A percentile compares a stretch with the other conserved stretches of the same genome.
Conservation (phyloP, 2,797 vertebrate species). For the Hydrolagus colliei region DNA sequence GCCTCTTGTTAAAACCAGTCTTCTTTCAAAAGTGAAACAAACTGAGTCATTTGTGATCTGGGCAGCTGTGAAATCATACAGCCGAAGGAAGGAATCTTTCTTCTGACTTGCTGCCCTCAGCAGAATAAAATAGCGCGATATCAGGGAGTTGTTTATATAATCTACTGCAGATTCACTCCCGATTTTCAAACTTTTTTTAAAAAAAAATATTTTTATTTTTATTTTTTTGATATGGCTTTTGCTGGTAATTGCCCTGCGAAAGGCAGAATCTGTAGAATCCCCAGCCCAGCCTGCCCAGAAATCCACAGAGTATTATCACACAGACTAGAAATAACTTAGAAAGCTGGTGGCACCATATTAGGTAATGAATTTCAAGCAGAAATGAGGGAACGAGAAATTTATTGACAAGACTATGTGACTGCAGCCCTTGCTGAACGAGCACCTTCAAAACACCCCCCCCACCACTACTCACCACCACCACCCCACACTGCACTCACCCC, state of each 20-base stretch:
- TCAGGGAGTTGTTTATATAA: slow-evolving; percentile 17
- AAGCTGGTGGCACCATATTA: slow-evolving; percentile 85
- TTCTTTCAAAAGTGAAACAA: neutral
- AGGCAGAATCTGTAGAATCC: slow-evolving; percentile 48
- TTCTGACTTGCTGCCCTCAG: neutral
- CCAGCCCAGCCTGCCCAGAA: slow-evolving; percentile 53
- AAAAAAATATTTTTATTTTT: too few species aligned
- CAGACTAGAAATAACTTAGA: slow-evolving; percentile 90
- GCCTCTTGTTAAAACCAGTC: neutral
- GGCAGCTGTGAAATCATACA: neutral
- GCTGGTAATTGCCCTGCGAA: slow-evolving; percentile 40
- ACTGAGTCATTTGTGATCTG: neutral
- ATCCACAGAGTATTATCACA: slow-evolving; percentile 84
- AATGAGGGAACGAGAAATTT: slow-evolving; percentile 72
- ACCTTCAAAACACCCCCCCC: slow-evolving; percentile 32
- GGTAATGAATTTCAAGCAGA: slow-evolving; percentile 74
- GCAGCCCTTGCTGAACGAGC: slow-evolving; percentile 40
- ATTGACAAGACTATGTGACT: slow-evolving; percentile 73
- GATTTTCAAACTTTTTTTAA: neutral
- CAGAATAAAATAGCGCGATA: neutral
- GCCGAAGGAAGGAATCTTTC: too few species aligned
- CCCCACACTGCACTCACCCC: slow-evolving; percentile 16
- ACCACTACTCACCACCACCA: slow-evolving; percentile 19
- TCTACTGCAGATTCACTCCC: slow-evolving; percentile 9
- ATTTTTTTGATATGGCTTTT: neutral